Percentiles rank a stretch among this genome's conserved stretches.
These are phyloP conservation scores for Agelastica alni DNA, from an alignment of 2,888 invertebrate genomes.

Conservation along the genomic window DNA sequence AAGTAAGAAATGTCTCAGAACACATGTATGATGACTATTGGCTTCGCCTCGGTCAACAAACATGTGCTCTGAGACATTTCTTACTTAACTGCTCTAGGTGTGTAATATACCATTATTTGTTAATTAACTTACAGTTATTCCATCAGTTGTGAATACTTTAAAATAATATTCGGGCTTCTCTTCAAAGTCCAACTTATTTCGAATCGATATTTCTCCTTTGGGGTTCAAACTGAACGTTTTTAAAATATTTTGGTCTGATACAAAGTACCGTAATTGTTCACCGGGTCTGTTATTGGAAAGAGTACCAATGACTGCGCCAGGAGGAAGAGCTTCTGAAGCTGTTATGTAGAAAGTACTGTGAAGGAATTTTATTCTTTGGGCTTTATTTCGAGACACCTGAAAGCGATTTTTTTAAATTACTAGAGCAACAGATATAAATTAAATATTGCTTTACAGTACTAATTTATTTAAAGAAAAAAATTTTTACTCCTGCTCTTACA, in stretches of 20 bases:
- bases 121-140: slow-evolving; percentile 70
- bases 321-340: slow-evolving; percentile 76
- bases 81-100: too few relatives aligned
- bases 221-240: slow-evolving; percentile 77
- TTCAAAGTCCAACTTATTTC: slow-evolving; percentile 79
- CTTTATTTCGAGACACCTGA: slow-evolving; percentile 53
- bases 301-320: slow-evolving; percentile 74
- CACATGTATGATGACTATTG: too few relatives aligned
- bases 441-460: too few relatives aligned
- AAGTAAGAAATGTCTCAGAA: too few relatives aligned
- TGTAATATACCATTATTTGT: too few relatives aligned
- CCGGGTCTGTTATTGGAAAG: slow-evolving; percentile 69
- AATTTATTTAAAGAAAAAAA: too few relatives aligned
- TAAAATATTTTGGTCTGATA: slow-evolving; percentile 73
- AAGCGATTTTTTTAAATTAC: too few relatives aligned
- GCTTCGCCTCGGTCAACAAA: too few relatives aligned
- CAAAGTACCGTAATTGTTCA: slow-evolving; percentile 73
- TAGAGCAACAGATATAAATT: neutral
- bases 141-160: slow-evolving; percentile 82
- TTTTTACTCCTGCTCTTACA: too few relatives aligned
- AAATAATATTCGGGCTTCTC: slow-evolving; percentile 71
- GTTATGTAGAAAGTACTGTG: slow-evolving; percentile 71
- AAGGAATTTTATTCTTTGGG: slow-evolving; percentile 64
- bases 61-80: too few relatives aligned
- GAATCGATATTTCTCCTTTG: slow-evolving; percentile 78